Evolutionary conservation across 2,888 invertebrate species (phyloP), one percentile per base, ranked within the genome.

Genomic region (Drosophila nr. fundita): DNA sequence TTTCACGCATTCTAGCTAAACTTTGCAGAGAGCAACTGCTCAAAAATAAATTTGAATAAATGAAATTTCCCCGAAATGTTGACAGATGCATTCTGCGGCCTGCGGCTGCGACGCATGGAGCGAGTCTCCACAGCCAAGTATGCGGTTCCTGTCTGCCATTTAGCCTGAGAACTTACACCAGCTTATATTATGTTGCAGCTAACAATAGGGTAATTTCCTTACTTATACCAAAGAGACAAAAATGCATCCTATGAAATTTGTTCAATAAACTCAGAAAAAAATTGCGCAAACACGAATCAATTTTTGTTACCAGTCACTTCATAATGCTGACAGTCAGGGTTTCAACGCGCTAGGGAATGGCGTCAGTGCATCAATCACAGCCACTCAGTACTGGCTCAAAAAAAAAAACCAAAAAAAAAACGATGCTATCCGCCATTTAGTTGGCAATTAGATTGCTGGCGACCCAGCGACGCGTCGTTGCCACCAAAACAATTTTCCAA

Each of bases 11-110:
- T 15, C 34, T 21, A 32, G 29, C 29, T 7, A 32, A 29, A 30
- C 48, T 11, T 52, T 27, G 11, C 30, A 30, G 8, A 30, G 30
- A 30, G 8, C 30, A 30, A 30, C 8, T 59, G 15, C 21, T 7
- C 6, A 42, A 36, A 55, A 40, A 40, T 40, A 10, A 40, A 8
- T 67, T 73, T 73, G 30, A 30, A 10, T 30, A 10, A 30, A 30
- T 52, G 60, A 73, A 80, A 78, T 80, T 80, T 66, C 69, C 68
- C 57, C 61, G 62, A 80, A 77, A 78, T 73, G 65, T 76, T 64
- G 70, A 62, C 59, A 73, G 77, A 64, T 59, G 82, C 42, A 67
- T 65, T 40, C 65, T 74, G 63, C 27, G 61, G 57, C 69, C 18
- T 70, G 66, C 27, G 58, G 60, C 52, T 64, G 40, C 18, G 64